Conservation (phyloP, 2,888 invertebrate species). For the Himalopsyche anomala region DNA sequence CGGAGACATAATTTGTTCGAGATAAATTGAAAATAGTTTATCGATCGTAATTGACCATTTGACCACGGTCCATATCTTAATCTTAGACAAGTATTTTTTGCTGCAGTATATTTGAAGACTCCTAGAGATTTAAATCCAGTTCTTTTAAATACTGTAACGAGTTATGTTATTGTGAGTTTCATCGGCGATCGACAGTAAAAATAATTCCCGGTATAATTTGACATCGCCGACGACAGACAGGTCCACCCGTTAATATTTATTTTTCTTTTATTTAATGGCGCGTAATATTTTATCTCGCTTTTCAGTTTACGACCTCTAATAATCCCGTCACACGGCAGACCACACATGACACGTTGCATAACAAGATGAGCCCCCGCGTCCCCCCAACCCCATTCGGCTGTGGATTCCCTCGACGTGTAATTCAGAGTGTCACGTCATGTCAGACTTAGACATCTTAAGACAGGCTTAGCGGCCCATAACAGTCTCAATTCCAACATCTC, state of each 20-base stretch:
- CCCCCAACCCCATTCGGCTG: background rate
- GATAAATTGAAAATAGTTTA: too few relatives aligned
- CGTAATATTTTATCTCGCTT: constrained; percentile 34
- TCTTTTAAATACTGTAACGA: too few relatives aligned
- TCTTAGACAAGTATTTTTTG: too few relatives aligned
- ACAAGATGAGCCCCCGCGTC: constrained; percentile 40
- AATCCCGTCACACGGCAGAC: constrained; percentile 40
- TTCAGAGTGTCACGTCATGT: constrained; percentile 61
- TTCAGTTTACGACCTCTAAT: constrained; percentile 26
- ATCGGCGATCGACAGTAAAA: constrained; percentile 6
- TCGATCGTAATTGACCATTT: too few relatives aligned
- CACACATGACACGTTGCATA: constrained; percentile 52
- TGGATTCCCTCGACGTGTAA: constrained; percentile 52
- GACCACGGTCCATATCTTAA: too few relatives aligned
- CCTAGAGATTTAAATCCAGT: too few relatives aligned
- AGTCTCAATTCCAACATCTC: constrained; percentile 23
- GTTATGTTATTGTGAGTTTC: too few relatives aligned
- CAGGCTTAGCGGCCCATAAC: constrained; percentile 36
- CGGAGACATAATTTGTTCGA: too few relatives aligned
- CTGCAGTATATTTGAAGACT: too few relatives aligned
- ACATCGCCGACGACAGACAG: constrained; percentile 3
- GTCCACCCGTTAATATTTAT: constrained; percentile 18
- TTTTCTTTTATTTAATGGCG: background rate
- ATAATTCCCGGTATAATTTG: background rate
- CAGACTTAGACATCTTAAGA: constrained; percentile 56